Evolutionary conservation across 1,140 invertebrate species (phyloP).

Genomic region (Hormaphis cornu): DNA sequence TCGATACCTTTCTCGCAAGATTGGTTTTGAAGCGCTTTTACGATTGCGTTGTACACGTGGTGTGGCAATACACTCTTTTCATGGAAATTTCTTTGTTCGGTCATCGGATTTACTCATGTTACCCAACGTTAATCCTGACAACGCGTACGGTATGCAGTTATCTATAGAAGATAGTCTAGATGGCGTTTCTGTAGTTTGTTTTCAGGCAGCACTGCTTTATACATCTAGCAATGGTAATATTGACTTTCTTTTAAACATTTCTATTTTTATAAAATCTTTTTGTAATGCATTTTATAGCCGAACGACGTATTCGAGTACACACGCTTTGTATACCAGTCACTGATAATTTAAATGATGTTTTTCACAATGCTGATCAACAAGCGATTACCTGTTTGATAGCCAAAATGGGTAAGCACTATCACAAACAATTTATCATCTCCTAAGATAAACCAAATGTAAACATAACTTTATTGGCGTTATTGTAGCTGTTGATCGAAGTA

Average conservation of each 20-base stretch:
- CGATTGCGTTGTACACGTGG: constrained; percentile 88
- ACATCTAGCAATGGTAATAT: constrained; percentile 87
- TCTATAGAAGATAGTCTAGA: constrained; percentile 84
- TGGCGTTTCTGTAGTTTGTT: constrained; percentile 81
- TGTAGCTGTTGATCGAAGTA: constrained; percentile 83
- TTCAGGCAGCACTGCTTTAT: constrained; percentile 95
- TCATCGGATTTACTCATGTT: constrained; percentile 93
- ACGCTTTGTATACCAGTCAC: constrained; percentile 89
- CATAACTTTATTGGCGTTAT: constrained; percentile 34
- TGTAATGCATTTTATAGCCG: constrained; percentile 55
- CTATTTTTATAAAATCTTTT: constrained; percentile 23
- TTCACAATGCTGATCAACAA: constrained; percentile 89
- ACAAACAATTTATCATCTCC: background rate
- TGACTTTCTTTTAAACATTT: background rate
- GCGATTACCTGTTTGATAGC: constrained; percentile 83
- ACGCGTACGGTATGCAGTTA: constrained; percentile 96
- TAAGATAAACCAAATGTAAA: background rate
- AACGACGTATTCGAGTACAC: constrained; percentile 93
- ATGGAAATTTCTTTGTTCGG: constrained; percentile 98
- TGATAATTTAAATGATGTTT: constrained; percentile 70
- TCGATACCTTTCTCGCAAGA: constrained; percentile 89
- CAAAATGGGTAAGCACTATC: constrained; percentile 74
- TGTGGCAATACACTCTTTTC: constrained; percentile 92
- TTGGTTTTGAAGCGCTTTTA: constrained; percentile 99
- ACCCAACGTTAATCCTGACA: constrained; percentile 96